phyloP scores from a whole-genome alignment of 1,140 invertebrate genomes.

The Metaphire vulgaris region DNA sequence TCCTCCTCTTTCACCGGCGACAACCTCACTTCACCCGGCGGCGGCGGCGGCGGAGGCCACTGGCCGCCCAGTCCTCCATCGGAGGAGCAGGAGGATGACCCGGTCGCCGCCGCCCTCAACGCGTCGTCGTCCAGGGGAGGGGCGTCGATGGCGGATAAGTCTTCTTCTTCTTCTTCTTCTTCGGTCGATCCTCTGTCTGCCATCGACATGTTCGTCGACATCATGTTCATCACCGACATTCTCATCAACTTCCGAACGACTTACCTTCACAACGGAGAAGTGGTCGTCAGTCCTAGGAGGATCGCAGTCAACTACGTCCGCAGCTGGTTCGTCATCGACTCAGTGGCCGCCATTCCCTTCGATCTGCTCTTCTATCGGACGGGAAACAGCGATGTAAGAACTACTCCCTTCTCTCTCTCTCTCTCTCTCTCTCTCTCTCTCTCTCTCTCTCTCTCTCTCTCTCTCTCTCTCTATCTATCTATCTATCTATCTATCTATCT shows the following conservation, averaged over 20 bases:
- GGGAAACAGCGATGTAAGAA: constrained; percentile 7
- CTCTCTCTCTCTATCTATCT: too few species aligned
- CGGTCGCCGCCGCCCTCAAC: too few species aligned
- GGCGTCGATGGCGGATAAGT: too few species aligned
- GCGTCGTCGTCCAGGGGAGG: too few species aligned
- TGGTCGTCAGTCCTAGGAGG: constrained; percentile 31
- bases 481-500: too few species aligned
- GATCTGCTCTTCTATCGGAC: constrained; percentile 55
- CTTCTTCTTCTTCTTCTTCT: too few species aligned
- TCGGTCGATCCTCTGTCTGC: constrained; percentile 33
- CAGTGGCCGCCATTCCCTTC: constrained; percentile 93
- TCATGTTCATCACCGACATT: constrained; percentile 98
- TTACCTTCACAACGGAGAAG: constrained; percentile 78
- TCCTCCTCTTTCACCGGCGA: constrained; percentile 37
- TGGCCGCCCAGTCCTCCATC: too few species aligned
- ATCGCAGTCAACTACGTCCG: constrained; percentile 90
- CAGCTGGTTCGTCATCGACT: constrained; percentile 96
- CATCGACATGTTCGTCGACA: constrained; percentile 71
- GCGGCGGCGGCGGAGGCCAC: constrained; percentile 26
- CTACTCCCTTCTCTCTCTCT: too few species aligned
- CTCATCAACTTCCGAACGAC: constrained; percentile 98
- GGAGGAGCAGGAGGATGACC: too few species aligned
- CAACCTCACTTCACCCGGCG: constrained; percentile 31
- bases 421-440: too few species aligned
- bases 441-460: too few species aligned